These are phyloP conservation scores for Heterotis niloticus DNA, from an alignment of 2,113 vertebrate genomes.

Conservation along the genomic window DNA sequence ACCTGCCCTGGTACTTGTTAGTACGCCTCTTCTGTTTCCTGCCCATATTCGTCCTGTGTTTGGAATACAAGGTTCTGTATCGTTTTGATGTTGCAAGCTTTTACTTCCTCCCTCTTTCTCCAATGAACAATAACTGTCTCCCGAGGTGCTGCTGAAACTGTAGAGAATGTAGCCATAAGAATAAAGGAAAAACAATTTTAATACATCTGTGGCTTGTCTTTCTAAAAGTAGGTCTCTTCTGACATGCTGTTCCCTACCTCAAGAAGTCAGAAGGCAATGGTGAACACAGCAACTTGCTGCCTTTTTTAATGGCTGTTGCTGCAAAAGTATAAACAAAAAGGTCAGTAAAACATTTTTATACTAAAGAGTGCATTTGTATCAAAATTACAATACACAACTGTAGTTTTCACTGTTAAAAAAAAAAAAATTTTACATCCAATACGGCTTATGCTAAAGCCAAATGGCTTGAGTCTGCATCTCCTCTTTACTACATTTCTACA, in stretches of 20 bases:
- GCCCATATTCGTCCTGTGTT: conserved; percentile 61
- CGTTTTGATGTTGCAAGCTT: conserved; percentile 72
- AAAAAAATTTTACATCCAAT: too few species aligned
- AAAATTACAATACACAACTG: too few species aligned
- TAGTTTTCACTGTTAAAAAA: too few species aligned
- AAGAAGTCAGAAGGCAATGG: too few species aligned
- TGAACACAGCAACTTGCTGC: too few species aligned
- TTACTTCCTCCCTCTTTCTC: conserved; percentile 55
- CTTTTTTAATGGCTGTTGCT: too few species aligned
- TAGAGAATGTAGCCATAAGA: conserved; percentile 83
- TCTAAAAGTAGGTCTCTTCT: neutral
- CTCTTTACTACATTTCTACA: neutral
- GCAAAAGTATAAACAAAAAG: too few species aligned
- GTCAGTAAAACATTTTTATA: neutral
- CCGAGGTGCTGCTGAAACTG: conserved; percentile 81
- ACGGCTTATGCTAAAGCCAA: too few species aligned
- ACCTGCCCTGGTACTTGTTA: conserved; percentile 67
- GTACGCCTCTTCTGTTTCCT: conserved; percentile 19
- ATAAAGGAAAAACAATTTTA: conserved; percentile 63
- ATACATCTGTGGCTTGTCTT: conserved; percentile 5
- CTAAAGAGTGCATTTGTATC: neutral
- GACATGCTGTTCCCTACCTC: too few species aligned
- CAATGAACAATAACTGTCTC: conserved; percentile 75
- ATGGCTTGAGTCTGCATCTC: too few species aligned
- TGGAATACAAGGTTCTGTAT: conserved; percentile 73